A percentile compares a stretch with the other conserved stretches of the same genome.
phyloP scores from a whole-genome alignment of 2,113 vertebrate species.

The Oncorhynchus kisutch region DNA sequence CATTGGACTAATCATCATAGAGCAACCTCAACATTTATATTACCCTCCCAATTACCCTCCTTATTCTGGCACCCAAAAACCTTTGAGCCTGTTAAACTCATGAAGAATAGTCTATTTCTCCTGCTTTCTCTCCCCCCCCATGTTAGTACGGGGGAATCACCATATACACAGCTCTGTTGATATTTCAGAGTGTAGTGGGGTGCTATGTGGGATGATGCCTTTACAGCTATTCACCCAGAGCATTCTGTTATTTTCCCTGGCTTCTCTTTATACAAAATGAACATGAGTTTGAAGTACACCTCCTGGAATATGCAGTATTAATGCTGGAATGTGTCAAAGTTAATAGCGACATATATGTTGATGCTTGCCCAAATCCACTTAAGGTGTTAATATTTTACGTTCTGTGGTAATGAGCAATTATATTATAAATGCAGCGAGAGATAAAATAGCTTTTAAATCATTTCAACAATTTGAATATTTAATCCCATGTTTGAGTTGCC shows the following conservation, averaged over 20 bases:
- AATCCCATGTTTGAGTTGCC: not conserved
- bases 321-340: conserved; percentile 9
- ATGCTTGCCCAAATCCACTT: conserved; percentile 7
- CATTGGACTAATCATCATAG: conserved; percentile 63
- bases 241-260: conserved; percentile 21
- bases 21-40: conserved; percentile 59
- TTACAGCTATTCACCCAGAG: conserved; percentile 25
- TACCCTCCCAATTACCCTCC: conserved; percentile 42
- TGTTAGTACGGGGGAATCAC: conserved; percentile 54
- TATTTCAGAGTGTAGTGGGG: conserved; percentile 26
- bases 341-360: conserved; percentile 8
- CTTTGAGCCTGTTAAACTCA: conserved; percentile 61
- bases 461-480: conserved; percentile 5
- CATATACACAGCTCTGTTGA: conserved; percentile 44
- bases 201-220: conserved; percentile 40
- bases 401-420: conserved; percentile 16
- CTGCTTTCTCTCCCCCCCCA: conserved; percentile 34
- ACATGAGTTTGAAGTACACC: not conserved
- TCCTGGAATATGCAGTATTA: not conserved
- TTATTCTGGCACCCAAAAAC: conserved; percentile 61
- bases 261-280: conserved; percentile 12
- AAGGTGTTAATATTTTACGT: conserved; percentile 23
- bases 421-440: not conserved
- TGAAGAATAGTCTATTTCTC: conserved; percentile 56
- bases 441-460: conserved; percentile 21